These are phyloP conservation scores for Hepsetus odoe DNA, from an alignment of 2,113 vertebrate species.

Conservation along the genomic window DNA sequence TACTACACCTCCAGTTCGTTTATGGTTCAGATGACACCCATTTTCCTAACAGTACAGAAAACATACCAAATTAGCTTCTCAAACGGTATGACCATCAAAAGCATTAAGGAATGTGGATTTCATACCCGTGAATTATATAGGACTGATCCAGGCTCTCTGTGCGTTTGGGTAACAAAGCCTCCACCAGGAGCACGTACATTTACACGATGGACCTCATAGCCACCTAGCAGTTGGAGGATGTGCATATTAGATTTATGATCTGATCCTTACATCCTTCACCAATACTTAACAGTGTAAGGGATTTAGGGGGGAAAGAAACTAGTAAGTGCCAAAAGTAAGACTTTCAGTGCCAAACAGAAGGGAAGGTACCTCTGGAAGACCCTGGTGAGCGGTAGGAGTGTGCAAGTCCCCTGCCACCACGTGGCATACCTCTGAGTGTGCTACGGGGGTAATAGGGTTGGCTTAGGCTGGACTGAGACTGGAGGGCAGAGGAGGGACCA, in stretches of 20 bases:
- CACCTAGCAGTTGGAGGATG: conserved; percentile 59
- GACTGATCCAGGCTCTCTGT: conserved; percentile 80
- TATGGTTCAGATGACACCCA: conserved; percentile 84
- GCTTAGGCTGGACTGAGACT: conserved; percentile 71
- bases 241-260: too few species aligned
- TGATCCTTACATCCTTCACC: too few species aligned
- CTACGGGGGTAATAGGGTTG: conserved; percentile 81
- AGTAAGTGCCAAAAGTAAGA: not conserved
- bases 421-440: conserved; percentile 82
- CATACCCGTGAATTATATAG: conserved; percentile 82
- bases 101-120: not conserved
- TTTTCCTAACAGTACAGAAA: conserved; percentile 75
- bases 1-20: conserved; percentile 72
- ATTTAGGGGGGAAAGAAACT: not conserved
- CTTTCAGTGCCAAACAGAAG: not conserved
- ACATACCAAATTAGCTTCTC: not conserved
- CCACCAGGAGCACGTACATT: conserved; percentile 77
- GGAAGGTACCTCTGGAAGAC: conserved; percentile 81
- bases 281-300: too few species aligned
- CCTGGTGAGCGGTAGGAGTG: conserved; percentile 79
- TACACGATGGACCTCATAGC: conserved; percentile 77
- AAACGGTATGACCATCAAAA: not conserved
- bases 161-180: conserved; percentile 75
- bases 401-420: conserved; percentile 77
- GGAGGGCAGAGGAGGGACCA: conserved; percentile 75